A percentile compares a stretch with the other conserved stretches of the same genome.
Evolutionary conservation across 2,888 invertebrate genomes (phyloP).

Genomic region (Agonum fuliginosum): DNA sequence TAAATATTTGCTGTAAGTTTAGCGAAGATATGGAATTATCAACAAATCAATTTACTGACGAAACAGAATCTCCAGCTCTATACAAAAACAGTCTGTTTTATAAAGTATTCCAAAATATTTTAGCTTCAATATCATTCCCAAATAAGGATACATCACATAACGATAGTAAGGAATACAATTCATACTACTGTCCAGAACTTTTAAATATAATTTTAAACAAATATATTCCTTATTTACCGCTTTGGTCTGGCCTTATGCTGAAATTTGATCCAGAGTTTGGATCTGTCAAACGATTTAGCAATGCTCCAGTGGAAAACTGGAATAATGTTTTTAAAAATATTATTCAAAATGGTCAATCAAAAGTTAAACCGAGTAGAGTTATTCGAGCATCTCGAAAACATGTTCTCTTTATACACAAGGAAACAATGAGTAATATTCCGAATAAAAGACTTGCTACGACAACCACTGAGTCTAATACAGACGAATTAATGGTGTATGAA

Average conservation of each 20-base stretch:
- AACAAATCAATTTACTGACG: neutral
- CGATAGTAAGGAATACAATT: neutral
- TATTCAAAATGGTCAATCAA: neutral
- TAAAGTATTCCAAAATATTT: neutral
- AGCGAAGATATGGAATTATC: neutral
- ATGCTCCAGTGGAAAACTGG: slow-evolving; percentile 2
- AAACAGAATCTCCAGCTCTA: neutral
- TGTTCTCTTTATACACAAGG: neutral
- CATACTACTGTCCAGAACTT: neutral
- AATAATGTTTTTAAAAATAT: neutral
- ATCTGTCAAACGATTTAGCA: neutral
- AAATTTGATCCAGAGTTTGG: neutral
- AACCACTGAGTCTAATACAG: neutral
- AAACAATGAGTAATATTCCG: neutral
- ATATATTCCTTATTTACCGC: neutral
- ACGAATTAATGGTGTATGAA: neutral
- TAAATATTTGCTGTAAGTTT: neutral
- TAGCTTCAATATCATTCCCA: too few relatives aligned
- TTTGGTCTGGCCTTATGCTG: neutral
- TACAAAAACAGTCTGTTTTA: neutral
- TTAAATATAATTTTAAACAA: neutral
- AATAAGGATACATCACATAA: neutral
- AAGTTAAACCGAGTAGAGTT: neutral
- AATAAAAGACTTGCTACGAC: neutral
- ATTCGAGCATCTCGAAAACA: neutral